Conservation (phyloP, 2,113 vertebrate species). For the Tetraodon nigroviridis region DNA sequence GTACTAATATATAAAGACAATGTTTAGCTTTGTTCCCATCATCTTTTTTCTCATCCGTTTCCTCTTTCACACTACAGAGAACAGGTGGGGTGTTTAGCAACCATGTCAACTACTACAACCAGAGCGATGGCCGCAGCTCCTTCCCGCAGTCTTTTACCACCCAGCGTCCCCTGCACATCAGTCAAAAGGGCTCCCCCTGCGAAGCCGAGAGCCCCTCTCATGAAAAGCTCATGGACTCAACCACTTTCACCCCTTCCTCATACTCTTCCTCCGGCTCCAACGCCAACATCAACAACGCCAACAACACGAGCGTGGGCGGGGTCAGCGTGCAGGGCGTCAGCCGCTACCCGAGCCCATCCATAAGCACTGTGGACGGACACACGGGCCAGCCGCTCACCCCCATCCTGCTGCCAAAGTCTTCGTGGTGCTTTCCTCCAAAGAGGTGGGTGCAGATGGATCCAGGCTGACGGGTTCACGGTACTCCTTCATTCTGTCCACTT, state of each 20-base stretch:
- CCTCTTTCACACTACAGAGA: constrained; percentile 70
- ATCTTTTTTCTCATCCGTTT: background rate
- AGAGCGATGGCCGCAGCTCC: constrained; percentile 82
- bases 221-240: constrained; percentile 94
- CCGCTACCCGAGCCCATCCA: constrained; percentile 79
- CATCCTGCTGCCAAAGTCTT: constrained; percentile 77
- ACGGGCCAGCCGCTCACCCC: constrained; percentile 80
- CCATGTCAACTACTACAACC: constrained; percentile 95
- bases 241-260: constrained; percentile 96
- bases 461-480: constrained; percentile 2
- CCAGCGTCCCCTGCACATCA: constrained; percentile 94
- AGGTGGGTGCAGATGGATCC: constrained; percentile 73
- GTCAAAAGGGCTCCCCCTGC: constrained; percentile 86
- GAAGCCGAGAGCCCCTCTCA: constrained; percentile 90
- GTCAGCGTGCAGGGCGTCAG: constrained; percentile 49
- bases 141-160: constrained; percentile 97
- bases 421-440: constrained; percentile 88
- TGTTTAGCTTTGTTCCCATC: background rate
- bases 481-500: constrained; percentile 2
- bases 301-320: constrained; percentile 86
- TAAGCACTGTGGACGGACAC: constrained; percentile 87
- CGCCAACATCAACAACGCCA: constrained; percentile 98
- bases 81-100: constrained; percentile 94
- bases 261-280: constrained; percentile 96
- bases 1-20: too few relatives aligned